Conservation (phyloP, 2,113 vertebrate genomes). For the Sitta europaea region DNA sequence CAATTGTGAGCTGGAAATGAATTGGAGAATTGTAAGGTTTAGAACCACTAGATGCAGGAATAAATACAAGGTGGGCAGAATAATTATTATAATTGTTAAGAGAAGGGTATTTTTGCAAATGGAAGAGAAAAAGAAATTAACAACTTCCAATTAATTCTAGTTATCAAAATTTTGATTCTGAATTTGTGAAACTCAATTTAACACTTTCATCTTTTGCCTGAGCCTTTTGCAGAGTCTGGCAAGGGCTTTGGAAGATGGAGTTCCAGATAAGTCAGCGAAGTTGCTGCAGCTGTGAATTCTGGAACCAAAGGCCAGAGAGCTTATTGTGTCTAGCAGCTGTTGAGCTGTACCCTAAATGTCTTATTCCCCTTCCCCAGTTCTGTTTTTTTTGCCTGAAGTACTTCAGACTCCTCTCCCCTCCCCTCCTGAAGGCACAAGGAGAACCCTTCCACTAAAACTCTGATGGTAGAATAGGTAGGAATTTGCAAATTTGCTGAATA, state of each 20-base stretch:
- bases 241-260: background rate
- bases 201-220: background rate
- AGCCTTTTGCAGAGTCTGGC: background rate
- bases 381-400: background rate
- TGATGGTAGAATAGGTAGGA: background rate
- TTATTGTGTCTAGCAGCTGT: background rate
- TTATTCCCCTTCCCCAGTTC: fast-evolving
- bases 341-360: background rate
- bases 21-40: background rate
- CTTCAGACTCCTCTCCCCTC: background rate
- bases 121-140: background rate
- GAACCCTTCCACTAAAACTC: background rate
- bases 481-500: background rate
- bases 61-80: background rate
- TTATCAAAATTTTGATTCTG: background rate
- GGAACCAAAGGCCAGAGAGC: background rate
- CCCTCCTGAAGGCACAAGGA: background rate
- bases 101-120: background rate
- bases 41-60: background rate
- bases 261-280: background rate
- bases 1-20: background rate
- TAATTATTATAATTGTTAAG: background rate
- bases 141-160: background rate
- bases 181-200: background rate
- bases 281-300: background rate